Conservation (phyloP, 2,888 invertebrate genomes). For the Hydrotaea cyrtoneurina region DNA sequence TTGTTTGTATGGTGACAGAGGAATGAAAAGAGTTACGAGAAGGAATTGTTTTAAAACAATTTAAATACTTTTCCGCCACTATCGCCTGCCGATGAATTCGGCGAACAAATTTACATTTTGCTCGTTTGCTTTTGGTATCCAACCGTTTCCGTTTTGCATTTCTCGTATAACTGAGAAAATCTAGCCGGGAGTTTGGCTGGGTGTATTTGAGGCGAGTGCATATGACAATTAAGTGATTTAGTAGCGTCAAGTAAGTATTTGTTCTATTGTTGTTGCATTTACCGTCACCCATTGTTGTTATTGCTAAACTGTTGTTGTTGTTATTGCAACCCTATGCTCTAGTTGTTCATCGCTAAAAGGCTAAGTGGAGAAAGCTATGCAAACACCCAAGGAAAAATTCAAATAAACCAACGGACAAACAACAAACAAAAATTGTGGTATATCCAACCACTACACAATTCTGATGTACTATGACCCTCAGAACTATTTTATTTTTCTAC, state of each 20-base stretch:
- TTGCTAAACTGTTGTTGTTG: constrained; percentile 4
- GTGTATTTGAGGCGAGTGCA: neutral
- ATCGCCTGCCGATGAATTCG: constrained; percentile 12
- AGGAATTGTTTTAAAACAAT: constrained; percentile 23
- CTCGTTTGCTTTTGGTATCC: neutral
- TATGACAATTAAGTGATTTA: constrained; percentile 60
- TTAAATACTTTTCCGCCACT: constrained; percentile 36
- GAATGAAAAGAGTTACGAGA: no score
- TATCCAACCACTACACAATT: no score
- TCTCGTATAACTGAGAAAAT: neutral
- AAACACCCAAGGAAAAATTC: neutral
- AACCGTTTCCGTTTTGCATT: constrained; percentile 3
- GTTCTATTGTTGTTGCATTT: constrained; percentile 18
- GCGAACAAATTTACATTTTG: constrained; percentile 50
- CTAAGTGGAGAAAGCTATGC: neutral
- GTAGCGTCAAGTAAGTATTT: constrained; percentile 58
- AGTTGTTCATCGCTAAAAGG: constrained; percentile 45
- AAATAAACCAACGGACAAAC: no score
- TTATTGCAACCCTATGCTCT: constrained; percentile 5
- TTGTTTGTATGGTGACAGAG: neutral
- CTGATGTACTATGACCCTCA: no score
- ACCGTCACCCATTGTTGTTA: neutral
- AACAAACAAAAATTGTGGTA: no score
- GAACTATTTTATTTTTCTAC: no score
- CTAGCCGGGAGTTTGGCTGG: neutral